Evolutionary conservation across 2,113 vertebrate species (phyloP).

Genomic region (Pionites leucogaster): DNA sequence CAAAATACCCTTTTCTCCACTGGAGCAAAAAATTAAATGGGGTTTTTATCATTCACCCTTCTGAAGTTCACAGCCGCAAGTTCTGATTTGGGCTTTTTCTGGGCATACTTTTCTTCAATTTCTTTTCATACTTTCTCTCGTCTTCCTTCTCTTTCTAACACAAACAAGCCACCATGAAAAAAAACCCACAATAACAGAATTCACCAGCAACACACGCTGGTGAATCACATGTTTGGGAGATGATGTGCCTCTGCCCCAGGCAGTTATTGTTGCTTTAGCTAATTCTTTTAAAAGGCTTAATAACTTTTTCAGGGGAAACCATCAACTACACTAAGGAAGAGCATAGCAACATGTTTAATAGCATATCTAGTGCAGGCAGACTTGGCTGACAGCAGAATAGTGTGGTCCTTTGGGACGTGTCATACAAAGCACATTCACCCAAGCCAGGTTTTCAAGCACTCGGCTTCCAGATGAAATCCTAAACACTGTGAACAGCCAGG

Average conservation of each 20-base stretch:
- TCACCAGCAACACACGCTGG: not conserved
- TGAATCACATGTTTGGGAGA: not conserved
- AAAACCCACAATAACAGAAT: not conserved
- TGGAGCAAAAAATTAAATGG: not conserved
- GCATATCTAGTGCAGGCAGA: not conserved
- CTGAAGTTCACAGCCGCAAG: not conserved
- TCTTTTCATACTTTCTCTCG: not conserved
- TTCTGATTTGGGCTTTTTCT: not conserved
- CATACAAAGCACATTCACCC: not conserved
- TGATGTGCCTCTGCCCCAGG: not conserved
- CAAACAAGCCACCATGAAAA: not conserved
- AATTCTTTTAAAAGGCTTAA: not conserved
- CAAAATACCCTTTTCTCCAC: not conserved
- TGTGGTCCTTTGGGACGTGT: not conserved
- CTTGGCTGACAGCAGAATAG: not conserved
- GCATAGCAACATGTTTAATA: not conserved
- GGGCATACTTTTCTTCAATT: not conserved
- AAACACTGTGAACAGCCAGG: fast-evolving
- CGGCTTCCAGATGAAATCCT: not conserved
- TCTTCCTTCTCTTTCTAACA: not conserved
- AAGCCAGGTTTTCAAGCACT: not conserved
- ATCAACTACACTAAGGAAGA: not conserved
- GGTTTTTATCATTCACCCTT: not conserved
- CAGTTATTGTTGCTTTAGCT: not conserved
- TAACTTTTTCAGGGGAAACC: not conserved